Base-by-base conservation (phyloP, 2,888 invertebrate species). In the Dolichomitus sp. region DNA sequence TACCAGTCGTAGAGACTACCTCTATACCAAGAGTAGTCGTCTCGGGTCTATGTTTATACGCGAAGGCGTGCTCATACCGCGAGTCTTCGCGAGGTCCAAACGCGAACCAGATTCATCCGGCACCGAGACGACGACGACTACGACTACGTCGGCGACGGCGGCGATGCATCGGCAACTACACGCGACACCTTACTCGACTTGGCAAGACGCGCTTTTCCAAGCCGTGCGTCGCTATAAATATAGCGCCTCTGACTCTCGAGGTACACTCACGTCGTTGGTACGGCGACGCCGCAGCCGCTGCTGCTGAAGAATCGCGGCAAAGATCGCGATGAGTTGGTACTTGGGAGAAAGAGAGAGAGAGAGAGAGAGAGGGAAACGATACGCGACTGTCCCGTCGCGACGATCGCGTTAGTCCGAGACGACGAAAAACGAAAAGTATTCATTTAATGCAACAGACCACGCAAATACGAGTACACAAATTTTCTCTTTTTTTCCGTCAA, bases 161-260 rank as follows among this genome's bases (percentile, higher is more conserved):
- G 61, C 73, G 72, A 82, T 80, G 79, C 83, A 84, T 75, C 78
- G 84, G 74, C 70, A 76, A 81, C 79, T 78, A 80, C 61, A 72
- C 88, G 87, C 90, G 91, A 91, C 91, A 91, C 90, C 89, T 90
- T 91, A 91, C 91, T 91, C 91, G 91, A 91, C 89, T 91, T 91
- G 91, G 91, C 90, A 90, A 89, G 89, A 84, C 84, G 86, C 87
- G 89, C 88, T 89, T 89, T 87, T 85, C 86, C 88, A 86, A 83
- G 86, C 90, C 89, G 88, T 85, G 61, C 84, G 88, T 82, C 81
- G 77, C 74, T 83, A 80, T 83, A 80, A 80, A 84, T 81, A 84
- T 76, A 42, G 50, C 73, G 40, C 70, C 66, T 69, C 68, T 77
- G 69, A 74, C 73, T 77, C 66, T 37, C 37, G 33, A 40, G 61